Evolutionary conservation across 2,113 vertebrate species (phyloP).

Genomic region (Eurystomus gularis): DNA sequence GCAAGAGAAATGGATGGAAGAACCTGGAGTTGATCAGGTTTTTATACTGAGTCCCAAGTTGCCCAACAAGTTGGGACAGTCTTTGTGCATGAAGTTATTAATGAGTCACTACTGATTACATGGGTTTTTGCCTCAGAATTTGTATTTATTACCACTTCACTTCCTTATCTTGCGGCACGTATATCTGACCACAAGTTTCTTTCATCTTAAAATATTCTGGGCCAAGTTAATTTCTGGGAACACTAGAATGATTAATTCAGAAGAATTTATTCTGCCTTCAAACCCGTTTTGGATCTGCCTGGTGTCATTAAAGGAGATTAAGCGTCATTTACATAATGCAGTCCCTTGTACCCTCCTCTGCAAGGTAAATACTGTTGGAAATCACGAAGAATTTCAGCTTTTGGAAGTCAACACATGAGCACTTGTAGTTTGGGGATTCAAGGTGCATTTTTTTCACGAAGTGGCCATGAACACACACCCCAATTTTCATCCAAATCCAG

Average conservation of each 20-base stretch:
- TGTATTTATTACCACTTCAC: neutral
- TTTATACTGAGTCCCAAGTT: conserved; percentile 16
- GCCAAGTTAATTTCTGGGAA: neutral
- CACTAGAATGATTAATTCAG: conserved; percentile 29
- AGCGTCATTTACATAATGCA: neutral
- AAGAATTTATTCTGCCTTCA: neutral
- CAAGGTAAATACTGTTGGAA: neutral
- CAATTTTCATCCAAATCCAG: neutral
- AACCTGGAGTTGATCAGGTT: neutral
- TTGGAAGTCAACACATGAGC: neutral
- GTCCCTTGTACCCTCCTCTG: neutral
- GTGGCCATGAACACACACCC: no score
- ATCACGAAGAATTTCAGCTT: neutral
- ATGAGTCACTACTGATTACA: conserved; percentile 29
- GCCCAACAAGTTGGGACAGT: neutral
- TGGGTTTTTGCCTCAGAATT: neutral
- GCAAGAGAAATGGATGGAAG: neutral
- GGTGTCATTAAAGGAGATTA: conserved; percentile 22
- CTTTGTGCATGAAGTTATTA: conserved; percentile 20
- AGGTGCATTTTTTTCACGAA: neutral
- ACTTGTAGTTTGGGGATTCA: neutral
- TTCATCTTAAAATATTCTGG: conserved; percentile 43
- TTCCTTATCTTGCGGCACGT: conserved; percentile 57
- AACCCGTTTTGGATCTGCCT: neutral
- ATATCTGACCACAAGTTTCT: conserved; percentile 35